Percentiles rank a stretch among this genome's conserved stretches.
These are phyloP conservation scores for Mimas tiliae DNA, from an alignment of 2,888 invertebrate genomes.

Conservation along the genomic window DNA sequence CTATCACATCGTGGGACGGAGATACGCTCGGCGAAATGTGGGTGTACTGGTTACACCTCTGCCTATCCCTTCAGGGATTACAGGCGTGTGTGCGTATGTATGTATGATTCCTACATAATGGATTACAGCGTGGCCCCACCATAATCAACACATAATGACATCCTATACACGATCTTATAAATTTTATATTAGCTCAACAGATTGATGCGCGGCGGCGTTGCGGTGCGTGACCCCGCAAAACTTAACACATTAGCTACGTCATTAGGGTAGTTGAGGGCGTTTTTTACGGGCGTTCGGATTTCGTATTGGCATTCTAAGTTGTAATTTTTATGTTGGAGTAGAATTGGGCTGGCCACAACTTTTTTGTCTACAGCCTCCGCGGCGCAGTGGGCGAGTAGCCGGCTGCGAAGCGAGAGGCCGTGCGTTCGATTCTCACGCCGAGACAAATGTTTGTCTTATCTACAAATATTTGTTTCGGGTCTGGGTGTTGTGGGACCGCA, in stretches of 20 bases:
- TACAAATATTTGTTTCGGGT: no score
- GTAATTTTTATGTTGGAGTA: neutral
- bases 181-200: conserved; percentile 55
- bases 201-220: conserved; percentile 51
- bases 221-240: conserved; percentile 53
- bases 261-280: neutral
- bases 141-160: conserved; percentile 29
- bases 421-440: no score
- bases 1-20: no score
- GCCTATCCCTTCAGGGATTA: no score
- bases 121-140: neutral
- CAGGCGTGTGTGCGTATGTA: no score
- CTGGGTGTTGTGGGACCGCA: no score
- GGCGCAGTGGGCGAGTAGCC: no score
- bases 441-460: no score
- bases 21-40: no score
- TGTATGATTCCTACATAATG: no score
- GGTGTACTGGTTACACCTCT: no score
- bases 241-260: conserved; percentile 29
- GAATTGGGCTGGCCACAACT: neutral
- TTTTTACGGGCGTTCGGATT: conserved; percentile 3
- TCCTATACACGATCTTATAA: conserved; percentile 41
- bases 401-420: no score
- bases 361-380: neutral
- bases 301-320: neutral